Base-by-base conservation (phyloP, 2,113 vertebrate species). In the Orycteropus afer region DNA sequence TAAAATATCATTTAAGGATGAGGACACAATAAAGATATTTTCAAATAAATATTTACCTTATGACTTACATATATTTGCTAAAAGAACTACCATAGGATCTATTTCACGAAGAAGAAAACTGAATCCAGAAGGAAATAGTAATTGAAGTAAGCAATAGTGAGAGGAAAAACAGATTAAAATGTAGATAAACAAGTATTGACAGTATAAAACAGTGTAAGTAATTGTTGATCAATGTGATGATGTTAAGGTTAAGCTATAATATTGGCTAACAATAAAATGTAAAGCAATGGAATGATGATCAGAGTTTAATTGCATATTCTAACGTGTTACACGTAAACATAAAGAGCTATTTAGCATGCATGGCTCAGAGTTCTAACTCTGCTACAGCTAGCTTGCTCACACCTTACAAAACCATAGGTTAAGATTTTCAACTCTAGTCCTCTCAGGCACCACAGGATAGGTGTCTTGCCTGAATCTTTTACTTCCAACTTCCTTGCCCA, bases 1-100 rank as follows among this genome's bases (percentile, higher is more conserved):
- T 79, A 93, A 96, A 95, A 78, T 82, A 59, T 59, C 15, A 82
- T 51, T 85, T 80, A 67, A 55, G 29, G 6, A 37, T 82, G 49
- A 76, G 1, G 45, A 45, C 9, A 7, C 57, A 85, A 79, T 37
- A 91, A 84, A 74, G 42, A 23, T 80, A 59, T 57, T 55, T 55
- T 92, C 12, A 87, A 42, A 77, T 90, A 29, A 93, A 86, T 17
- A 94, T 59, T 67, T 25, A 57, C 65, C 37, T 81, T 89, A 76
- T 34, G 32, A 61, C 12, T 51, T 61, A 77, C 4, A 23, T 23
- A 40, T 32, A 73, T 4, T 76, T 12, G 32, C 25, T 90, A 57
- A 86, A 94, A 61, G 22, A 80, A 74, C 5, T 59, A 55, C 1
- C 20, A n/a, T 29, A 49, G 65, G 57, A 37, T 47, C 92, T 95